Conservation (phyloP, 2,888 invertebrate genomes). For the Podabrus alpinus region DNA sequence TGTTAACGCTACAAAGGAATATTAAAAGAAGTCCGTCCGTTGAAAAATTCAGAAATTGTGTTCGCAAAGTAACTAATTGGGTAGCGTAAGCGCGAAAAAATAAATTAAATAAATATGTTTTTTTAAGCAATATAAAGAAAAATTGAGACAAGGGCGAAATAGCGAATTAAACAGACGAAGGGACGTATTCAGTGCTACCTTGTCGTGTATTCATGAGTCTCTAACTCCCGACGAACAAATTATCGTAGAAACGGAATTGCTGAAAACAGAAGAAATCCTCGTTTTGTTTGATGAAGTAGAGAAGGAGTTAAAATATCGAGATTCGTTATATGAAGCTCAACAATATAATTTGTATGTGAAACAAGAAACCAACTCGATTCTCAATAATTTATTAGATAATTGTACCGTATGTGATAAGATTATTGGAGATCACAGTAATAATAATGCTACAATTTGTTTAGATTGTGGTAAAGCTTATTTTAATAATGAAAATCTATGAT, state of each 20-base stretch:
- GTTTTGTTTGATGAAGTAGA: constrained; percentile 41
- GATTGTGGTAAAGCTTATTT: constrained; percentile 33
- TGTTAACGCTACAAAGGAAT: not conserved
- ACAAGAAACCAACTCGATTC: constrained; percentile 36
- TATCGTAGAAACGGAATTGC: constrained; percentile 34
- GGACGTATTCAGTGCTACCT: constrained; percentile 6
- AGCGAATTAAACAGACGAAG: constrained; percentile 9
- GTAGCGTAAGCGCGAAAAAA: not conserved
- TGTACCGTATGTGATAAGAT: constrained; percentile 39
- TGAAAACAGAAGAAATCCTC: constrained; percentile 38
- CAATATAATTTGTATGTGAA: constrained; percentile 32
- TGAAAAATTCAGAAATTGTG: constrained; percentile 15
- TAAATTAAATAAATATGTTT: not conserved
- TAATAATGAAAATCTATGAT: constrained; percentile 6
- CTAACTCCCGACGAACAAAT: constrained; percentile 32
- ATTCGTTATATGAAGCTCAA: constrained; percentile 37
- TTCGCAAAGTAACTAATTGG: constrained; percentile 20
- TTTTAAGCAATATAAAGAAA: constrained; percentile 32
- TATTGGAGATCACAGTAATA: constrained; percentile 2
- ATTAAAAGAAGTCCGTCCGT: constrained; percentile 14
- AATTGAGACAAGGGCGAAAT: constrained; percentile 20
- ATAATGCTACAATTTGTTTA: constrained; percentile 35
- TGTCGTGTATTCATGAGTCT: constrained; percentile 21
- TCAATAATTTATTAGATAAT: constrained; percentile 32
- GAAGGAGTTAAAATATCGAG: constrained; percentile 30